These are phyloP conservation scores for Lochmaea capreae DNA, from an alignment of 2,888 invertebrate species.

Conservation along the genomic window DNA sequence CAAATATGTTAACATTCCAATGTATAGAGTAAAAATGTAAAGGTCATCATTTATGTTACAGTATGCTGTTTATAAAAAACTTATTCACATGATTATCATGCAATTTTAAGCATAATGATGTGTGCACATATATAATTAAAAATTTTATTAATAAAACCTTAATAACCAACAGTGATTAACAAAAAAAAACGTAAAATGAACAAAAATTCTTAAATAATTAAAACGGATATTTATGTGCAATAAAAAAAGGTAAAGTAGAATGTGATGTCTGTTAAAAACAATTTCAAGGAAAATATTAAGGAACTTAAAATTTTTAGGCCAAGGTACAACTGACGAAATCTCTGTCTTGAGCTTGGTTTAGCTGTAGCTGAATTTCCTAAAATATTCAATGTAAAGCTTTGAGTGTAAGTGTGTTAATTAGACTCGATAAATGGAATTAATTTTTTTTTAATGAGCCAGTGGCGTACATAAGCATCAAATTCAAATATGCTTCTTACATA, in stretches of 20 bases:
- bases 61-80: background rate
- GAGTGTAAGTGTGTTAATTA: constrained; percentile 6
- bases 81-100: background rate
- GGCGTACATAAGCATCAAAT: background rate
- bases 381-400: constrained; percentile 12
- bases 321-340: constrained; percentile 10
- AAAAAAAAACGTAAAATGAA: constrained; percentile 10
- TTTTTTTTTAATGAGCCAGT: background rate
- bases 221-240: constrained; percentile 12
- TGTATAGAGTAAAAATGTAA: background rate
- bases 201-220: constrained; percentile 13
- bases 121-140: constrained; percentile 12
- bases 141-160: constrained; percentile 3
- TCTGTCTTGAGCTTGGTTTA: background rate
- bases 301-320: constrained; percentile 10
- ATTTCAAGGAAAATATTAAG: constrained; percentile 13
- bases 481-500: too few species aligned
- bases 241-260: constrained; percentile 8
- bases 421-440: background rate
- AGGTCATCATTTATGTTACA: background rate
- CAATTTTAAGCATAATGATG: background rate
- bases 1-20: background rate
- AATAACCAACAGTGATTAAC: background rate
- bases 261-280: constrained; percentile 6
- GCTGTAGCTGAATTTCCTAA: background rate